Evolutionary conservation across 1,140 invertebrate species (phyloP).

Genomic region (Lepidotrigona ventralis): DNA sequence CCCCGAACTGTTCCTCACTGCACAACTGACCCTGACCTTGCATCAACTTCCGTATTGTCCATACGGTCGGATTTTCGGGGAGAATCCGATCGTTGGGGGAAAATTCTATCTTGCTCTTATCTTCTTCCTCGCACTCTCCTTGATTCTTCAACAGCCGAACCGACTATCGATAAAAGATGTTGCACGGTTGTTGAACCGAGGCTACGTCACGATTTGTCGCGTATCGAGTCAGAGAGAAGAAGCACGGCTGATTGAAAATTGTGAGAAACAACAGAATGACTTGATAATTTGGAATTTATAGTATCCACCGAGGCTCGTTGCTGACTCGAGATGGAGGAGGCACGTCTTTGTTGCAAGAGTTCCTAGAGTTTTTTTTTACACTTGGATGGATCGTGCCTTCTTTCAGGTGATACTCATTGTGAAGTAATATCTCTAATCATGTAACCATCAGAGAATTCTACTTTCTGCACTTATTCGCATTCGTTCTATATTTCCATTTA

Average conservation of each 20-base stretch:
- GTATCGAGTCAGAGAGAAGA: neutral
- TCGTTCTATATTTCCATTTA: too few species aligned
- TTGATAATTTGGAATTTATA: neutral
- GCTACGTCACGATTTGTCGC: neutral
- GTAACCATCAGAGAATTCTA: neutral
- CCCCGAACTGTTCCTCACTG: constrained; percentile 56
- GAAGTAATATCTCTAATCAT: neutral
- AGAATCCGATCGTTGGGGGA: neutral
- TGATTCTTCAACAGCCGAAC: neutral
- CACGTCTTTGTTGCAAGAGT: too few species aligned
- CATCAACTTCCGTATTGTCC: constrained; percentile 73
- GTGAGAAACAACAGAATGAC: neutral
- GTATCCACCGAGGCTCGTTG: neutral
- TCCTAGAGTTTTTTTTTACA: neutral
- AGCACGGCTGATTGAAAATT: neutral
- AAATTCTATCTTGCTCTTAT: neutral
- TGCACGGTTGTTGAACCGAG: neutral
- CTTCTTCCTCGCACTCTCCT: neutral
- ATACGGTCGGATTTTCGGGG: constrained; percentile 55
- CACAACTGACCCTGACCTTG: constrained; percentile 76
- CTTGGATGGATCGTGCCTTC: neutral
- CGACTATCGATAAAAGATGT: neutral
- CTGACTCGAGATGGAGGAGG: neutral
- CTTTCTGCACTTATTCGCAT: neutral
- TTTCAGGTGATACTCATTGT: neutral